Conservation (phyloP, 2,113 vertebrate genomes). For the Scartelaos histophorus region DNA sequence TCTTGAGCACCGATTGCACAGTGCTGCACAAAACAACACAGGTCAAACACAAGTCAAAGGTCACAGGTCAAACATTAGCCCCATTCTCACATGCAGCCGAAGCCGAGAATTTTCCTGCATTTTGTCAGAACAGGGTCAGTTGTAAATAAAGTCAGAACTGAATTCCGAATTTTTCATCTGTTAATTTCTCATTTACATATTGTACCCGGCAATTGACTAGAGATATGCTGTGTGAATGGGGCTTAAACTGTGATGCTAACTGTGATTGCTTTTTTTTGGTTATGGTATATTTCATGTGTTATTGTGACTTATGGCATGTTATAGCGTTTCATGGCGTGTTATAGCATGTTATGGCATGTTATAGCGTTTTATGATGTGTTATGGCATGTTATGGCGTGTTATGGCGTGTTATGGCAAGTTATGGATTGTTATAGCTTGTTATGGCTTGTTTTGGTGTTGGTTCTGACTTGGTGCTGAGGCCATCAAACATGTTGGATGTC, state of each 20-base stretch:
- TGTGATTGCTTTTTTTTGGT: too few relatives aligned
- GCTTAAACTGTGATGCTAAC: too few relatives aligned
- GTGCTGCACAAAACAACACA: constrained; percentile 48
- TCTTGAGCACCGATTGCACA: constrained; percentile 77
- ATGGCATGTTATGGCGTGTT: background rate
- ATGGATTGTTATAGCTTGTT: background rate
- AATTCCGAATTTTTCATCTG: too few relatives aligned
- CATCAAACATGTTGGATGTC: constrained; percentile 17
- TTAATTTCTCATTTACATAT: too few relatives aligned
- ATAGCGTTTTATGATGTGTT: background rate
- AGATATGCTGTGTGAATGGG: too few relatives aligned
- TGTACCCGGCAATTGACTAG: too few relatives aligned
- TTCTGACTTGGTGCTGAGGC: constrained; percentile 41
- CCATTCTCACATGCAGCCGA: background rate
- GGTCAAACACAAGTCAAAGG: background rate
- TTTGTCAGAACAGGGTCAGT: too few relatives aligned
- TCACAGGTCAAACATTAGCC: background rate
- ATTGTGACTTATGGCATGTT: background rate
- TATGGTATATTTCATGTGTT: too few relatives aligned
- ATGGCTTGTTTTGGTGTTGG: background rate
- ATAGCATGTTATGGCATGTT: background rate
- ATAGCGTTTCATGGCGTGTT: background rate
- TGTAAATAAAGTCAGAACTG: too few relatives aligned
- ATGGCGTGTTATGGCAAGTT: background rate
- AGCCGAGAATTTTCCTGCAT: too few relatives aligned